Conservation (phyloP, 2,888 invertebrate species). For the Drosophila mulleri region DNA sequence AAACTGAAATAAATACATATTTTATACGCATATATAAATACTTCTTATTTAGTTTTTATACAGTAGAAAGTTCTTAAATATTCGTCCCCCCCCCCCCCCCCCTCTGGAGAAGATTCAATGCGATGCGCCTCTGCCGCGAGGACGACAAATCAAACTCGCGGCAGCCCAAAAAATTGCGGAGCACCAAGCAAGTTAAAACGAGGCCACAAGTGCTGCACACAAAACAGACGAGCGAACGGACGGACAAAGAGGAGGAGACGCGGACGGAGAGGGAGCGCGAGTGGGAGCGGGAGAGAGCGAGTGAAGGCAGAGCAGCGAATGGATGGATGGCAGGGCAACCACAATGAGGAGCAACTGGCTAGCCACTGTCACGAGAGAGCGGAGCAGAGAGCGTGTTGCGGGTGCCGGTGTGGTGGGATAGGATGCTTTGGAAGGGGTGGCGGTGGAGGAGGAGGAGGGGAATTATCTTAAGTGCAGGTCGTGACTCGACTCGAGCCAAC, state of each 20-base stretch:
- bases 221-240: slow-evolving; percentile 13
- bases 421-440: too few species aligned
- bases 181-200: slow-evolving; percentile 76
- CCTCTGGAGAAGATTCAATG: background rate
- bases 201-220: slow-evolving; percentile 59
- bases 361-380: slow-evolving; percentile 23
- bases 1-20: background rate
- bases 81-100: background rate
- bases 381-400: background rate
- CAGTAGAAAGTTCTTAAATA: too few species aligned
- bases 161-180: slow-evolving; percentile 76
- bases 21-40: background rate
- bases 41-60: background rate
- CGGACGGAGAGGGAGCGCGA: background rate
- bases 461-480: slow-evolving; percentile 30
- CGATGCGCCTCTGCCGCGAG: slow-evolving; percentile 24
- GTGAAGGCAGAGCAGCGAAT: slow-evolving; percentile 5
- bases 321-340: slow-evolving; percentile 45
- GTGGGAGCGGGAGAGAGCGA: background rate
- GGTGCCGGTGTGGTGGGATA: background rate
- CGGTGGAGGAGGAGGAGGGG: background rate
- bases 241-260: background rate
- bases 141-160: slow-evolving; percentile 65
- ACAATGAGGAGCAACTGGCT: slow-evolving; percentile 46
- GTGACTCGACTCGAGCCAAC: slow-evolving; percentile 61